Percentiles rank a stretch among this genome's conserved stretches.
Conservation (phyloP, 2,888 invertebrate genomes). For the Tiliacea aurago region DNA sequence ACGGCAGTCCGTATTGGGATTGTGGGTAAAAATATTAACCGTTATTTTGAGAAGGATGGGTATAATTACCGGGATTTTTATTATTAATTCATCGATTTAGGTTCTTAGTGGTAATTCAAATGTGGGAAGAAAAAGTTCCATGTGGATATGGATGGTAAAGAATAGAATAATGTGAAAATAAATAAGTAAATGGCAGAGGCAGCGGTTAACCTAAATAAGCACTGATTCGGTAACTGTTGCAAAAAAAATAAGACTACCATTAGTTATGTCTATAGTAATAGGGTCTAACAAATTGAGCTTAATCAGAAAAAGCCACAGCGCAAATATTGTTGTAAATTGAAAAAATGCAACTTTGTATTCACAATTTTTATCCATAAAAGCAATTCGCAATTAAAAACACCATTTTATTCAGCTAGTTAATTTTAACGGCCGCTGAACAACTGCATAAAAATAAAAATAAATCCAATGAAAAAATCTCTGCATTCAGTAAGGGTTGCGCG, state of each 20-base stretch:
- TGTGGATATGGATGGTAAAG: background rate
- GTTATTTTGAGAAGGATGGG: conserved; percentile 40
- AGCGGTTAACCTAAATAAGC: background rate
- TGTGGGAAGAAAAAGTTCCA: background rate
- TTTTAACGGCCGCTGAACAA: conserved; percentile 42
- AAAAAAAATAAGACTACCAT: background rate
- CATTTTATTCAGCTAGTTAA: conserved; percentile 40
- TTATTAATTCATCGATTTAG: background rate
- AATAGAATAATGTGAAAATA: background rate
- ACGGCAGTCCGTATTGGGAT: conserved; percentile 12
- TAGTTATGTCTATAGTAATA: background rate
- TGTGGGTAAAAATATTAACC: conserved; percentile 39
- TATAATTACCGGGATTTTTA: conserved; percentile 14
- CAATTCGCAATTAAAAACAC: conserved; percentile 51
- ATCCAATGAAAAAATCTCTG: conserved; percentile 63
- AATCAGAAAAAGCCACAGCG: background rate
- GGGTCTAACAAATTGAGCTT: background rate
- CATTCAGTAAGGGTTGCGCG: conserved; percentile 71
- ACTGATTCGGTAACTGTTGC: background rate
- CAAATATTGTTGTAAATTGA: background rate
- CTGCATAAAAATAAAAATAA: conserved; percentile 61
- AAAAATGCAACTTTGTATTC: conserved; percentile 19
- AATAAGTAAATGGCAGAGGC: background rate
- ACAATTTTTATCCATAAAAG: conserved; percentile 39
- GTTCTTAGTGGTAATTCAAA: background rate